Evolutionary conservation across 2,888 invertebrate genomes (phyloP), one percentile per base, ranked within the genome.

Genomic region (Oasisia sp.): DNA sequence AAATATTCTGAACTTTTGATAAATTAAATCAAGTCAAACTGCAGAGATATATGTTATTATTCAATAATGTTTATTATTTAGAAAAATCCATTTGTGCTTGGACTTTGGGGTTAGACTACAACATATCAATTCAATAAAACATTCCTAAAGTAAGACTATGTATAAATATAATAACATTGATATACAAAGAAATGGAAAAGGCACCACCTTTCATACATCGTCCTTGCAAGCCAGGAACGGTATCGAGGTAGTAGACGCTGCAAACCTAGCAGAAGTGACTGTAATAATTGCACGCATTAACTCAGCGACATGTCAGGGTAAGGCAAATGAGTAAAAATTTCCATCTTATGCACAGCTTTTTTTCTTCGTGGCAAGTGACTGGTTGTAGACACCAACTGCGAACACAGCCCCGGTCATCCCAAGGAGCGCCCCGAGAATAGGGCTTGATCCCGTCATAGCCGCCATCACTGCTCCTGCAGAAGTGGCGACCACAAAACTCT

Each of bases 321-420:
- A 74, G 27, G 27, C n/a, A n/a, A 74, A 27, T 27, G n/a, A 19
- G 0, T n/a, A 27, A n/a, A 74, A 74, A 74, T 14, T 27, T 74
- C 27, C 27, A 74, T 74, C 19, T 7, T 74, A 27, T 74, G 74
- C 5, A 19, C 7, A 5, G n/a, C 27, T 0, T 27, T 74, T 27
- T n/a, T 74, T 74, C 74, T 27, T n/a, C 27, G 74, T 27, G n/a
- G 74, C 74, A 74, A 74, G 19, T 7, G 74, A 74, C 74, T 74
- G 74, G 38, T 94, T 94, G 89, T 93, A 93, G 27, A 91, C 92
- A 32, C 92, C 93, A 11, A 91, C 92, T 12, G 90, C 91, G 12
- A 94, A 32, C 1, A 93, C 89, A 27, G 94, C 93, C 7, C 93
- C 90, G 7, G 92, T 91, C 92, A 94, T 93, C 44, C 94, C 94